Evolutionary conservation across 2,113 vertebrate species (phyloP).

Genomic region (Solea senegalensis): DNA sequence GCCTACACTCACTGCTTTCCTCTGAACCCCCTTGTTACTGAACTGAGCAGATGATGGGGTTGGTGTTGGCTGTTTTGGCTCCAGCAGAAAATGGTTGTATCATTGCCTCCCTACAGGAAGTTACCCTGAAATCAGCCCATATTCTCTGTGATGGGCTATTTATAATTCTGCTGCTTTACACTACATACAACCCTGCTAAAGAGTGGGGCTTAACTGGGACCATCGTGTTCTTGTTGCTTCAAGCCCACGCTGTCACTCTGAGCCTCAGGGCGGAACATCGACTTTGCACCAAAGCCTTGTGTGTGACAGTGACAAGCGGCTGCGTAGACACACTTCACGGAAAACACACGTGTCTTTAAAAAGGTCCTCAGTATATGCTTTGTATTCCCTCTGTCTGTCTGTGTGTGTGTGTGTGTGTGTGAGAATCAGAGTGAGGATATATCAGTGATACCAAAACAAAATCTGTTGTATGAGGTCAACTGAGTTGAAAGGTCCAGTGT

Average conservation of each 20-base stretch:
- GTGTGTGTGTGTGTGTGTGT: background rate
- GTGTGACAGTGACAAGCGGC: constrained; percentile 53
- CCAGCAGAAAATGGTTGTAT: constrained; percentile 8
- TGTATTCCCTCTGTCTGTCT: background rate
- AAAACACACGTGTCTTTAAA: constrained; percentile 35
- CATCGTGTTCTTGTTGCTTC: constrained; percentile 33
- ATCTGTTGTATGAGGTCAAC: too few relatives aligned
- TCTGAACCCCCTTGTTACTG: constrained; percentile 40
- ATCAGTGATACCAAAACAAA: too few relatives aligned
- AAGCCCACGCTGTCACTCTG: constrained; percentile 50
- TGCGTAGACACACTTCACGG: constrained; percentile 34
- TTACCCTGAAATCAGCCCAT: constrained; percentile 26
- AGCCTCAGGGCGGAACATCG: constrained; percentile 38
- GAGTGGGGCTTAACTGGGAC: constrained; percentile 40
- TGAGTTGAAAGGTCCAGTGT: too few relatives aligned
- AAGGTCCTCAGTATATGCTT: constrained; percentile 27
- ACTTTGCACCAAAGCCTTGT: constrained; percentile 52
- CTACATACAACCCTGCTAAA: constrained; percentile 27
- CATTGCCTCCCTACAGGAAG: constrained; percentile 19
- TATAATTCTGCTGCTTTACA: constrained; percentile 29
- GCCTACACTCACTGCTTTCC: constrained; percentile 51
- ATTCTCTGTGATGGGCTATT: constrained; percentile 17
- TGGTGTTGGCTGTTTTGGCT: constrained; percentile 7
- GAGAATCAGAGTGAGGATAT: constrained; percentile 5
- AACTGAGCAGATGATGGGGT: background rate